Evolutionary conservation across 2,888 invertebrate genomes (phyloP).

Genomic region (Cryptus armator): DNA sequence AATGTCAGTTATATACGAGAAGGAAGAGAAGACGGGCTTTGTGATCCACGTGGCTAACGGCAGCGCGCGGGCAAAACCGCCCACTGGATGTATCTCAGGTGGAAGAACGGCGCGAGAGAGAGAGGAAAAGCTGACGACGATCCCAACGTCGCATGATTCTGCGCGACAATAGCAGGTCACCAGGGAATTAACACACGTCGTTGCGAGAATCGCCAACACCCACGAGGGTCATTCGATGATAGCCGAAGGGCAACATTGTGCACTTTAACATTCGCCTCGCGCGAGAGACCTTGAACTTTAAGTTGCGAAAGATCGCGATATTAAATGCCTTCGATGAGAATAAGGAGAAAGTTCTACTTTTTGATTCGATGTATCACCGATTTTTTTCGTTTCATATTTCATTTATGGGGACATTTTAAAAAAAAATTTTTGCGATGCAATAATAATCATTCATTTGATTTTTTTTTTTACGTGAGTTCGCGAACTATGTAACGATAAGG

Average conservation of each 20-base stretch:
- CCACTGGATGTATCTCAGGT: constrained; percentile 49
- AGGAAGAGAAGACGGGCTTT: constrained; percentile 51
- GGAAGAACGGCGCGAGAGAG: constrained; percentile 50
- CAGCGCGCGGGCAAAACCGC: neutral
- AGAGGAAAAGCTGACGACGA: constrained; percentile 8
- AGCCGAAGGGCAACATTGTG: constrained; percentile 26
- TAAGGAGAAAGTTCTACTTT: neutral
- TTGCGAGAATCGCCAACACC: neutral
- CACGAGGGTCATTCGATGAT: neutral
- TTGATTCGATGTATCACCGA: too few relatives aligned
- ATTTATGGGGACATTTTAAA: too few relatives aligned
- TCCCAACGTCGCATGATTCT: constrained; percentile 19
- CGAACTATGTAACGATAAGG: too few relatives aligned
- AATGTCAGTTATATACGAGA: neutral
- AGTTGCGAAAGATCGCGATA: neutral
- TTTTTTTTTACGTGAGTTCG: too few relatives aligned
- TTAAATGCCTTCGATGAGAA: neutral
- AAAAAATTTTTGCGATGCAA: too few relatives aligned
- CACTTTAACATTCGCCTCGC: constrained; percentile 6
- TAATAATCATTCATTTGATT: too few relatives aligned
- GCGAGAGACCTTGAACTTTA: constrained; percentile 23
- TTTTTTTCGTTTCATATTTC: too few relatives aligned
- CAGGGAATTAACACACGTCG: neutral
- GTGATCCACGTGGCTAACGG: constrained; percentile 73
- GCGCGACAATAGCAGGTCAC: constrained; percentile 5